phyloP scores from a whole-genome alignment of 2,113 vertebrate species.

The Zosterops pallidus region DNA sequence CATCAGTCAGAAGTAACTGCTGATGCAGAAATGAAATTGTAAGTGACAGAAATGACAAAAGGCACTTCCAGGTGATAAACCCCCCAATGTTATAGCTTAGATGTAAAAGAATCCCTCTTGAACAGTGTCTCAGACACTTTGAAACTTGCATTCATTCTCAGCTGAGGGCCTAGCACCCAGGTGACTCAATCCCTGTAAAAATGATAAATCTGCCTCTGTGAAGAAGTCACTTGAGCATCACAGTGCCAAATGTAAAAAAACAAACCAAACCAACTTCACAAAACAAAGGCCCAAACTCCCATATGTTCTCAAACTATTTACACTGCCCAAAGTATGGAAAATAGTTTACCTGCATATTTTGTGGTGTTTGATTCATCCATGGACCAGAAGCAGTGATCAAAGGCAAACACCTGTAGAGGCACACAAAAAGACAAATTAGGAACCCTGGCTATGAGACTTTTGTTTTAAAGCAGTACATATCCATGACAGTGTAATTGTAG shows the following conservation, averaged over 20 bases:
- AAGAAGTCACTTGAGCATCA: neutral
- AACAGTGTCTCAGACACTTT: neutral
- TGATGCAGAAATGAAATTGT: neutral
- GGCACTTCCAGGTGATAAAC: neutral
- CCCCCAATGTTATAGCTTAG: neutral
- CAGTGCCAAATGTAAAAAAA: neutral
- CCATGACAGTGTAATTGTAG: neutral
- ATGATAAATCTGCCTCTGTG: neutral
- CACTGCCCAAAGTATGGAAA: neutral
- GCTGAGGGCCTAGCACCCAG: neutral
- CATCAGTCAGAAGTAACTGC: neutral
- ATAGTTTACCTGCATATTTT: slow-evolving; percentile 92
- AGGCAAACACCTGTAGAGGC: slow-evolving; percentile 91
- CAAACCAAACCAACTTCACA: neutral
- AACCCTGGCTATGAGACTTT: neutral
- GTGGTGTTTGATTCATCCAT: slow-evolving; percentile 95
- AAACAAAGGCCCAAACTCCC: neutral
- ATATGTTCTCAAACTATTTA: neutral
- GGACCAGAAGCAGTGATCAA: slow-evolving; percentile 99
- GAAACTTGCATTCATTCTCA: neutral
- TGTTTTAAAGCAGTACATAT: neutral
- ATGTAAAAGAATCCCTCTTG: neutral
- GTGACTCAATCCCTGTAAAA: neutral
- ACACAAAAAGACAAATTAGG: slow-evolving; percentile 31
- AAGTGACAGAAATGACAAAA: neutral